These are phyloP conservation scores for Brachionus manjavacas DNA, from an alignment of 1,140 invertebrate genomes.

Conservation along the genomic window DNA sequence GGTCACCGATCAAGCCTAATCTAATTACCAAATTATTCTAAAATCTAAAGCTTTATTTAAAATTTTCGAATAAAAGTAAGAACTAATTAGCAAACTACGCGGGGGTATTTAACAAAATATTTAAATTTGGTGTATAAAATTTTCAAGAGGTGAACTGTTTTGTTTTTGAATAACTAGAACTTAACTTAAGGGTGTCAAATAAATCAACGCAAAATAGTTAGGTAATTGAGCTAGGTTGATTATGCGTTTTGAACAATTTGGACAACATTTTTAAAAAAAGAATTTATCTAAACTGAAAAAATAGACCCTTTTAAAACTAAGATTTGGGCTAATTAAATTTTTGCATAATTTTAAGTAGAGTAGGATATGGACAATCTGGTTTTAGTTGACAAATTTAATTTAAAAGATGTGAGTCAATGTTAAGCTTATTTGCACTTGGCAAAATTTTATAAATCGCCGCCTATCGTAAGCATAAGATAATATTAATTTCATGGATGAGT, in stretches of 20 bases:
- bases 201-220: not conserved
- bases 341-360: not conserved
- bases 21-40: not conserved
- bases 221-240: not conserved
- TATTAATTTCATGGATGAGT: not conserved
- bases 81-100: not conserved
- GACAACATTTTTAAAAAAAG: not conserved
- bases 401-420: not conserved
- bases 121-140: not conserved
- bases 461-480: not conserved
- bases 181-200: not conserved
- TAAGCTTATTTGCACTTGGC: not conserved
- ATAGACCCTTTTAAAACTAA: not conserved
- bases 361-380: not conserved
- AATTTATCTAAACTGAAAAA: not conserved
- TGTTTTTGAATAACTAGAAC: not conserved
- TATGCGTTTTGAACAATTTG: not conserved
- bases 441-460: not conserved
- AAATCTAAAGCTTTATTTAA: not conserved
- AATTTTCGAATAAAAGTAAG: not conserved
- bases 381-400: slow-evolving; percentile 1
- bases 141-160: slow-evolving; percentile 17
- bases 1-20: not conserved
- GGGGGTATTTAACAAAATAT: not conserved
- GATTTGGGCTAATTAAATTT: not conserved